A percentile compares a stretch with the other conserved stretches of the same genome.
These are phyloP conservation scores for Macrotus californicus DNA, from an alignment of 2,113 vertebrate genomes.

Conservation along the genomic window DNA sequence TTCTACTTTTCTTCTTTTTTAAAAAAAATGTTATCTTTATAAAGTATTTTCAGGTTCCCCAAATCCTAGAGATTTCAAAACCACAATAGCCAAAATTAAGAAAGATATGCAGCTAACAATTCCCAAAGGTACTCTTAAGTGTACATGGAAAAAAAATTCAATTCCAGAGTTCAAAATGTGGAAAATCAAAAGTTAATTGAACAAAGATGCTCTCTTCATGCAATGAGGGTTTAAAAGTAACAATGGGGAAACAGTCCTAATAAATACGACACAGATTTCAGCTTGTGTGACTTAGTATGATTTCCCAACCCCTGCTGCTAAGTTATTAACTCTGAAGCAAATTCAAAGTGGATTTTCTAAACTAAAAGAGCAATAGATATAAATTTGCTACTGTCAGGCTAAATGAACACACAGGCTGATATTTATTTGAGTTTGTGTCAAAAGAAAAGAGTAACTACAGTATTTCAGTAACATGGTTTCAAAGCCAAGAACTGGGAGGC, in stretches of 20 bases:
- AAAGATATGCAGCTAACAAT: slow-evolving; percentile 58
- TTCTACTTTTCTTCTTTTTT: slow-evolving; percentile 60
- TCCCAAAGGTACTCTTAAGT: slow-evolving; percentile 48
- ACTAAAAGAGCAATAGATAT: slow-evolving; percentile 13
- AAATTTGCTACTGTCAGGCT: not conserved
- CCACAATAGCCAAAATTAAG: slow-evolving; percentile 63
- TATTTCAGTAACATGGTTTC: slow-evolving; percentile 26
- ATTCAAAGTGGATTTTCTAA: slow-evolving; percentile 26
- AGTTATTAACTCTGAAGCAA: slow-evolving; percentile 40
- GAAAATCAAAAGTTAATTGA: slow-evolving; percentile 51
- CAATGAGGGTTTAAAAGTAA: slow-evolving; percentile 2
- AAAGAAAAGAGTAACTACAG: not conserved
- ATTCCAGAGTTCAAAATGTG: slow-evolving; percentile 26
- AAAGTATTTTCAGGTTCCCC: slow-evolving; percentile 59
- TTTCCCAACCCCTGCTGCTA: not conserved
- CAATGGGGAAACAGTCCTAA: not conserved
- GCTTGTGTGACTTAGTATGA: not conserved
- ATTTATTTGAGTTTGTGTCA: not conserved
- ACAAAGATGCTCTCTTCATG: slow-evolving; percentile 36
- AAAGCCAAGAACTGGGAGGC: slow-evolving; percentile 26
- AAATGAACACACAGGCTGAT: not conserved
- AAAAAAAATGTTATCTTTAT: slow-evolving; percentile 62
- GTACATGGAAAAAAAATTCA: slow-evolving; percentile 47
- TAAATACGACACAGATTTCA: slow-evolving; percentile 26
- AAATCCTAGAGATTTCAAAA: slow-evolving; percentile 70